Percentiles rank a stretch among this genome's conserved stretches.
Evolutionary conservation across 2,113 vertebrate species (phyloP).

Genomic region (Phrynosoma platyrhinos): DNA sequence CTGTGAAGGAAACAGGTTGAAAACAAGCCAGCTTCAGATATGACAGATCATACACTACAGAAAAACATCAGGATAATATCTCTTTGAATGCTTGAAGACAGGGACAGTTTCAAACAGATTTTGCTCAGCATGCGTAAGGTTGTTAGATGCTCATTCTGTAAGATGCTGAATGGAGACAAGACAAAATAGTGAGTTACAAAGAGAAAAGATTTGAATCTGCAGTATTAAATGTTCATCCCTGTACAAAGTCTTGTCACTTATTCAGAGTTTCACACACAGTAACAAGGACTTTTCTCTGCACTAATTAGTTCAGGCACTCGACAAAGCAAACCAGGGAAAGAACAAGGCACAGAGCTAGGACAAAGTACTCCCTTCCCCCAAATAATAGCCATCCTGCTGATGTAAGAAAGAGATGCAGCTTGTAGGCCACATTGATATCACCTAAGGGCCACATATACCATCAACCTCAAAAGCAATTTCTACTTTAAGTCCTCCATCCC

Average conservation of each 20-base stretch:
- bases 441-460: not conserved
- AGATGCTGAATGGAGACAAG: constrained; percentile 24
- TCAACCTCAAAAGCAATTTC: not conserved
- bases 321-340: constrained; percentile 14
- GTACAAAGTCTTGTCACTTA: constrained; percentile 15
- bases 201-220: not conserved
- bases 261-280: not conserved
- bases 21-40: constrained; percentile 44
- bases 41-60: constrained; percentile 21
- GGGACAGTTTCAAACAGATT: constrained; percentile 48
- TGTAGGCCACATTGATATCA: not conserved
- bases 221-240: not conserved
- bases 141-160: constrained; percentile 37
- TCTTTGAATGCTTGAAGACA: constrained; percentile 39
- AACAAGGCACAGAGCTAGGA: not conserved
- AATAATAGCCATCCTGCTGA: not conserved
- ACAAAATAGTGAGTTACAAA: constrained; percentile 34
- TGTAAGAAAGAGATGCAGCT: not conserved
- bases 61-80: not conserved
- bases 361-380: not conserved
- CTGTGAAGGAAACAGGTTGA: constrained; percentile 47
- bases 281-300: constrained; percentile 11
- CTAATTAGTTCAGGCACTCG: constrained; percentile 31
- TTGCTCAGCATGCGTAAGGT: constrained; percentile 34
- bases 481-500: not conserved